phyloP scores from a whole-genome alignment of 2,888 invertebrate genomes.

The Drosophila seclusa region DNA sequence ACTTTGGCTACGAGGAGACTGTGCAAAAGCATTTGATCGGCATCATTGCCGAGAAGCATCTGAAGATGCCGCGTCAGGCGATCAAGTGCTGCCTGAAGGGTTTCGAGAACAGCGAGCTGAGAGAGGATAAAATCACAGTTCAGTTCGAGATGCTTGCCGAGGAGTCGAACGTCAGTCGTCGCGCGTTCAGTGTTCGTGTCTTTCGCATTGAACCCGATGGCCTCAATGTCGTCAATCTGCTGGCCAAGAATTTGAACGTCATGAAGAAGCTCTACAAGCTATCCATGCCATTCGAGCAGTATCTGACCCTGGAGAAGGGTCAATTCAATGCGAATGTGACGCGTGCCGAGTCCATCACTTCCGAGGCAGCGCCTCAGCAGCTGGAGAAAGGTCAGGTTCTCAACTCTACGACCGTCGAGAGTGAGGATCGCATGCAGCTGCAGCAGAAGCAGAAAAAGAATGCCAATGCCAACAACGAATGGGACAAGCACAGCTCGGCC shows the following conservation, averaged over 20 bases:
- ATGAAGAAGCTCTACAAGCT: constrained; percentile 86
- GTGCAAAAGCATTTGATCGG: constrained; percentile 87
- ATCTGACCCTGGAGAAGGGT: constrained; percentile 83
- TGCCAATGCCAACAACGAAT: constrained; percentile 60
- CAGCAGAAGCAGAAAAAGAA: constrained; percentile 45
- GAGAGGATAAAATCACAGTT: constrained; percentile 79
- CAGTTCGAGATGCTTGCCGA: constrained; percentile 90
- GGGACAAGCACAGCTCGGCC: constrained; percentile 82
- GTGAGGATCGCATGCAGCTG: constrained; percentile 70
- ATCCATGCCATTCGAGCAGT: constrained; percentile 84
- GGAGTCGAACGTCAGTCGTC: constrained; percentile 85
- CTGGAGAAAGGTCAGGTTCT: constrained; percentile 56
- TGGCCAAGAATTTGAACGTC: constrained; percentile 86
- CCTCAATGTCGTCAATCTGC: constrained; percentile 80
- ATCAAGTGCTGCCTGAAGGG: constrained; percentile 91
- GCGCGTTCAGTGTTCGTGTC: constrained; percentile 84
- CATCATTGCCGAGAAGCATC: constrained; percentile 88
- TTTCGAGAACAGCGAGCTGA: constrained; percentile 84
- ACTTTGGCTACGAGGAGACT: constrained; percentile 97
- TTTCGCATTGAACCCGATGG: constrained; percentile 85
- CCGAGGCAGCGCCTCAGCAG: constrained; percentile 38
- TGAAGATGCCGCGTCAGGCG: constrained; percentile 90
- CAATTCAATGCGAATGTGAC: constrained; percentile 73
- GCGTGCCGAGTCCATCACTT: constrained; percentile 46
- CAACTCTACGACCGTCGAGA: constrained; percentile 76